phyloP scores from a whole-genome alignment of 1,140 invertebrate genomes.

The Pararge aegeria region DNA sequence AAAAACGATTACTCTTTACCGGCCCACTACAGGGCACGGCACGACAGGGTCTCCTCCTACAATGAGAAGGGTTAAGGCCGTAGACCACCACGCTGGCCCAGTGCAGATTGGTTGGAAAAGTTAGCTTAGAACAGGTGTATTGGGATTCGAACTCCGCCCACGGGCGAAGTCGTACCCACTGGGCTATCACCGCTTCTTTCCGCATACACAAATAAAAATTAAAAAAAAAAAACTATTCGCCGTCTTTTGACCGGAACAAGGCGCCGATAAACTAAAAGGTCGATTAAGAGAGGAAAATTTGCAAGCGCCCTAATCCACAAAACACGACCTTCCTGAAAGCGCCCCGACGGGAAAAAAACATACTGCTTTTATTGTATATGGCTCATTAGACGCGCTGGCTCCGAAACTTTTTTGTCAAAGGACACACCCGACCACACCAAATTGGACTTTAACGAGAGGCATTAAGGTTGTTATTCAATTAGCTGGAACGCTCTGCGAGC shows the following conservation, averaged over 20 bases:
- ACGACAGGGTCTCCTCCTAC: too few species aligned
- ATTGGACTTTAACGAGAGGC: slow-evolving; percentile 21
- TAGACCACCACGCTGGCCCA: too few species aligned
- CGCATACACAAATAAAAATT: too few species aligned
- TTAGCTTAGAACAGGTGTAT: too few species aligned
- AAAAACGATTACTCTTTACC: too few species aligned
- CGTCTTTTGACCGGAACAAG: slow-evolving; percentile 2
- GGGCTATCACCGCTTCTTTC: too few species aligned
- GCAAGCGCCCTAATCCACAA: slow-evolving; percentile 27
- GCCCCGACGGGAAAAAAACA: slow-evolving; percentile 33
- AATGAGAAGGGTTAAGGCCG: too few species aligned
- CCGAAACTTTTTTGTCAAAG: slow-evolving; percentile 39
- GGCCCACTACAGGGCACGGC: too few species aligned
- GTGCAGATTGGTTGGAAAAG: too few species aligned
- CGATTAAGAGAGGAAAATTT: slow-evolving; percentile 25
- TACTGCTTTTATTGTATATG: slow-evolving; percentile 42
- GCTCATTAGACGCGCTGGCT: slow-evolving; percentile 40
- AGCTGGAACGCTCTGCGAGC: slow-evolving; percentile 1
- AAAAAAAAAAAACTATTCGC: background rate
- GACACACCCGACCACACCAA: slow-evolving; percentile 4
- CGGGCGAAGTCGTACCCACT: too few species aligned
- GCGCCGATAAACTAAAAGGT: slow-evolving; percentile 16
- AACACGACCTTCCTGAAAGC: slow-evolving; percentile 38
- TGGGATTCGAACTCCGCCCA: too few species aligned
- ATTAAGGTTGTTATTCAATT: slow-evolving; percentile 20